phyloP scores from a whole-genome alignment of 1,140 invertebrate species.

The Drosophila simulans region DNA sequence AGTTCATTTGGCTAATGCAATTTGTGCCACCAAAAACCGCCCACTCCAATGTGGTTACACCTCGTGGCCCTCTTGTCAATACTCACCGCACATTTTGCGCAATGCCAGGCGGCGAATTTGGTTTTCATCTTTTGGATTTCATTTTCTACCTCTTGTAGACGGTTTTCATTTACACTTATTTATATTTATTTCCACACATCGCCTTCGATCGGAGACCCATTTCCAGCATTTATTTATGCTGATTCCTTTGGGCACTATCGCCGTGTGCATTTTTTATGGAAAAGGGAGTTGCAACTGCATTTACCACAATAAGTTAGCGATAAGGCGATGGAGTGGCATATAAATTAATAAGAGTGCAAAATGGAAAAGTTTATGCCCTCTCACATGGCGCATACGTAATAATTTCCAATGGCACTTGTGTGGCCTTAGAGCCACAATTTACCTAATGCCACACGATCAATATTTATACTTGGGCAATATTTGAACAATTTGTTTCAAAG shows the following conservation, averaged over 20 bases:
- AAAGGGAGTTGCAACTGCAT: conserved; percentile 12
- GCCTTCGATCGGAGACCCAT: neutral
- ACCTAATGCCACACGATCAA: conserved; percentile 55
- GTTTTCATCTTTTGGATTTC: conserved; percentile 50
- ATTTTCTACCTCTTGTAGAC: neutral
- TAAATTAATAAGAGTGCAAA: conserved; percentile 39
- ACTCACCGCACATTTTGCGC: conserved; percentile 76
- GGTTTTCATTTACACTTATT: conserved; percentile 74
- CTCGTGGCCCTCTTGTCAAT: conserved; percentile 38
- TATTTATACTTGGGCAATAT: conserved; percentile 65
- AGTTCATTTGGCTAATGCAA: conserved; percentile 61
- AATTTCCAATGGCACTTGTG: conserved; percentile 47
- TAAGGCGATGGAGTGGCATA: conserved; percentile 40
- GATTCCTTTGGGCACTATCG: conserved; percentile 61
- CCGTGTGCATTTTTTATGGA: conserved; percentile 45
- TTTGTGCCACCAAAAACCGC: conserved; percentile 46
- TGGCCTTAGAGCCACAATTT: conserved; percentile 58
- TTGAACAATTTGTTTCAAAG: conserved; percentile 67
- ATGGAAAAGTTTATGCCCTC: conserved; percentile 8
- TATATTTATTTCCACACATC: conserved; percentile 63
- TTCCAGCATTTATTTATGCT: conserved; percentile 64
- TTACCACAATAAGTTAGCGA: conserved; percentile 39
- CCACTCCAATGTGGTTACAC: conserved; percentile 21
- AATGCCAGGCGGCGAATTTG: conserved; percentile 49
- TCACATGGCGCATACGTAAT: conserved; percentile 76